Evolutionary conservation across 2,888 invertebrate species (phyloP), one percentile per base, ranked within the genome.

Genomic region (Slavum lentiscoides): DNA sequence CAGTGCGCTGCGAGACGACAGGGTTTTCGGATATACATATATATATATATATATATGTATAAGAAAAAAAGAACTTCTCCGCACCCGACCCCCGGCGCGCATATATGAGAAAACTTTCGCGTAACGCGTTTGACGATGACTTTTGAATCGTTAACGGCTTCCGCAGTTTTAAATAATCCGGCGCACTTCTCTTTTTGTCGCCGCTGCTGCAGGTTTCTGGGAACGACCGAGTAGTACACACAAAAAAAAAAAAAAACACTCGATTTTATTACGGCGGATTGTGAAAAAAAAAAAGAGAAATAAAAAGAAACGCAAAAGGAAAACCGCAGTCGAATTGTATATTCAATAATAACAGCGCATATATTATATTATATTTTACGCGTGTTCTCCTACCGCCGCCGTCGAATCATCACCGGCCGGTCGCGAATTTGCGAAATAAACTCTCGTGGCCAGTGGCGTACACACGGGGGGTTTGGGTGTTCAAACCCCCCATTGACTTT

Each of bases 91-190:
- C 58, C 80, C 64, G 43, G 58, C 39, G 70, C 43, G 62, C 80
- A 53, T 66, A 72, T 66, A 58, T 39, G 72, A 72, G 80, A 80
- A 80, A 80, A 80, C 64, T 72, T 80, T 80, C 64, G 64, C 62
- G 6, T n/a, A 30, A 62, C 30, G 30, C 70, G 21, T 72, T 72
- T n/a, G 58, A 80, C 80, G 64, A 72, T 55, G 80, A 66, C 80
- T 70, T 80, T 80, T 66, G 80, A 80, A 80, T 72, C 80, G 80
- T 80, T 80, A 72, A 80, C 64, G 59, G 80, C 58, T 80, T 80
- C 80, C 80, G 80, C 80, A 72, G 72, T 80, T 70, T 80, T 72
- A 80, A 80, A 80, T 72, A 72, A 80, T 80, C 58, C 80, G 55
- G n/a, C 13, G 53, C 58, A n/a, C 49, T 39, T 49, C 8, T 23